Conservation (phyloP, 1,140 invertebrate species). For the Sinonovacula constricta region DNA sequence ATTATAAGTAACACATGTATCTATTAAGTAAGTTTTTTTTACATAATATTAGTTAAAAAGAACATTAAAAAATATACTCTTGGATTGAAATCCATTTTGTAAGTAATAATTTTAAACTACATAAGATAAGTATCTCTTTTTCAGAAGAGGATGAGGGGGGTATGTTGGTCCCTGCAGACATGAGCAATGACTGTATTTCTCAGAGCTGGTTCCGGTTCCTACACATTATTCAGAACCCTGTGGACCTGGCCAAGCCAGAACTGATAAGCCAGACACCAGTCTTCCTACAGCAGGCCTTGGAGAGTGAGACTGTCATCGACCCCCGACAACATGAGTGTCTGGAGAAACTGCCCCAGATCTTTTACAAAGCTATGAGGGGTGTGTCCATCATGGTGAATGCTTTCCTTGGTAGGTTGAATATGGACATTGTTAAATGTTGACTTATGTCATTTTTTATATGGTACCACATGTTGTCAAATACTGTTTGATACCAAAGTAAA, state of each 20-base stretch:
- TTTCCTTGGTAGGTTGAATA: slow-evolving; percentile 93
- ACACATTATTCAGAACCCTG: slow-evolving; percentile 95
- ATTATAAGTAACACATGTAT: too few relatives aligned
- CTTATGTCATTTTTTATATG: too few relatives aligned
- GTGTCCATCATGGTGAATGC: slow-evolving; percentile 96
- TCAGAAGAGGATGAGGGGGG: slow-evolving; percentile 89
- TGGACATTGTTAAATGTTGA: too few relatives aligned
- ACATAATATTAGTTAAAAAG: too few relatives aligned
- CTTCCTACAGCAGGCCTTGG: slow-evolving; percentile 83
- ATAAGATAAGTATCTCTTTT: too few relatives aligned
- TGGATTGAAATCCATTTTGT: too few relatives aligned
- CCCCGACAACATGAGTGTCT: slow-evolving; percentile 95
- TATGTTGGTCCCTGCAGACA: slow-evolving; percentile 87
- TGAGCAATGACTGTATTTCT: slow-evolving; percentile 92
- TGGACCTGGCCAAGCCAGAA: slow-evolving; percentile 92
- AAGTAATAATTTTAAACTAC: too few relatives aligned
- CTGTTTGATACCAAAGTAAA: too few relatives aligned
- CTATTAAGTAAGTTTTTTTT: too few relatives aligned
- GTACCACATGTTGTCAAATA: too few relatives aligned
- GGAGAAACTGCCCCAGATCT: slow-evolving; percentile 90
- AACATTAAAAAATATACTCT: too few relatives aligned
- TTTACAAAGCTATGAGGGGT: slow-evolving; percentile 95
- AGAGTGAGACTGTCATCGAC: slow-evolving; percentile 83
- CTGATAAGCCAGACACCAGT: slow-evolving; percentile 92
- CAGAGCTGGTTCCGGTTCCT: slow-evolving; percentile 97